Evolutionary conservation across 2,888 invertebrate species (phyloP).

Genomic region (Elegia similella): DNA sequence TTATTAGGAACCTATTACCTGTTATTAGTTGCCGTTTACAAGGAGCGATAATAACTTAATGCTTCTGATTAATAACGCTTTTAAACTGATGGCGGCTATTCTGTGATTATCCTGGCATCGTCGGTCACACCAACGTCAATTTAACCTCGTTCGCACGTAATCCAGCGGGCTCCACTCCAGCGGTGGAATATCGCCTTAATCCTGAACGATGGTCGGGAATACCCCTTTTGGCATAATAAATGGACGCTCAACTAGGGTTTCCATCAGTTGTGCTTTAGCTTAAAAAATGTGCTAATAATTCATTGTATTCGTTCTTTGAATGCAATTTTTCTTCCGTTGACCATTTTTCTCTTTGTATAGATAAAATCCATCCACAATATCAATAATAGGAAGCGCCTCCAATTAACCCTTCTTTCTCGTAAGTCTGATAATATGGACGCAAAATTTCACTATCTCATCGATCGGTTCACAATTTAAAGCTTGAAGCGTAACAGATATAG

Average conservation of each 20-base stretch:
- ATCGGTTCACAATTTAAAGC: no score
- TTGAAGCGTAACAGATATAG: no score
- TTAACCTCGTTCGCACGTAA: slow-evolving; percentile 15
- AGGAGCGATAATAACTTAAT: neutral
- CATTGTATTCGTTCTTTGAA: no score
- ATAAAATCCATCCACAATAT: no score
- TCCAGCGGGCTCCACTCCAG: slow-evolving; percentile 9
- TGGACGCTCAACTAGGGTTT: slow-evolving; percentile 21
- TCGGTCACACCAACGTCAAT: neutral
- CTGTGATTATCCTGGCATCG: neutral
- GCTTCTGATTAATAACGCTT: neutral
- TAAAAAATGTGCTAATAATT: no score
- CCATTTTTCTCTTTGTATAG: no score
- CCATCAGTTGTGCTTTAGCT: neutral
- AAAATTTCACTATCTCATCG: no score
- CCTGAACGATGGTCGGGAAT: slow-evolving; percentile 27
- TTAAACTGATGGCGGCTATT: neutral
- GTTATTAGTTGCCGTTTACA: neutral
- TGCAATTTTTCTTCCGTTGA: no score
- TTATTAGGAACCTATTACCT: neutral
- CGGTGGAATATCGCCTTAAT: slow-evolving; percentile 22
- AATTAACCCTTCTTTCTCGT: no score
- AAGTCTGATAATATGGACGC: no score
- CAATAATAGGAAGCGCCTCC: no score
- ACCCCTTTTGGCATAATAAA: slow-evolving; percentile 27